Evolutionary conservation across 2,888 invertebrate genomes (phyloP).

Genomic region (Omphaloscelis lunosa): DNA sequence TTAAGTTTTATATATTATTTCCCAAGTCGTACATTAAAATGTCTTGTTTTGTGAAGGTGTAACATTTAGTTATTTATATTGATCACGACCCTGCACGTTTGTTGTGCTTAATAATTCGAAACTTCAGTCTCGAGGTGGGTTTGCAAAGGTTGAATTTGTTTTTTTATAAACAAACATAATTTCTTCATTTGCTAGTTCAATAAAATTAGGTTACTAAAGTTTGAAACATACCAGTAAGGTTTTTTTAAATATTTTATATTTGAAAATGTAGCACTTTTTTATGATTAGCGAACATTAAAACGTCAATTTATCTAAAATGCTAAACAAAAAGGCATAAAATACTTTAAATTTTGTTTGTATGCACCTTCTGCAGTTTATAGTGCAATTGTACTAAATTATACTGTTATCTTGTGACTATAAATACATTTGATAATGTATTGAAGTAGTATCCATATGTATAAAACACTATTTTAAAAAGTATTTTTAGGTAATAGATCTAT

Average conservation of each 20-base stretch:
- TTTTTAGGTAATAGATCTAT: background rate
- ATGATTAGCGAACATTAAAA: background rate
- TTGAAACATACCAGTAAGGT: background rate
- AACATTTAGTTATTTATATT: conserved; percentile 1
- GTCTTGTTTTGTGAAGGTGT: background rate
- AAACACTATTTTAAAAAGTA: background rate
- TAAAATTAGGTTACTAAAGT: background rate
- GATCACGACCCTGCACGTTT: conserved; percentile 9
- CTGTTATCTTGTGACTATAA: conserved; percentile 6
- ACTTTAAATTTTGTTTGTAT: background rate
- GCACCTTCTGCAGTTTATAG: background rate
- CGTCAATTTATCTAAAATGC: no score
- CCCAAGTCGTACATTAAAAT: background rate
- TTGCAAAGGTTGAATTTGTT: background rate
- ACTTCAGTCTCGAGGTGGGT: background rate
- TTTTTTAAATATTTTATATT: background rate
- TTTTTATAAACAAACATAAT: background rate
- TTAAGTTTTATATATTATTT: conserved; percentile 17
- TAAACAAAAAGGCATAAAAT: background rate
- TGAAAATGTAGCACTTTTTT: background rate
- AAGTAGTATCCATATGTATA: background rate
- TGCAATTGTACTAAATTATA: background rate
- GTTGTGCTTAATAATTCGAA: conserved; percentile 7
- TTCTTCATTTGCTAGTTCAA: background rate
- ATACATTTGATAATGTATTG: conserved; percentile 10